Evolutionary conservation across 1,140 invertebrate species (phyloP).

Genomic region (Ceratina japonica): DNA sequence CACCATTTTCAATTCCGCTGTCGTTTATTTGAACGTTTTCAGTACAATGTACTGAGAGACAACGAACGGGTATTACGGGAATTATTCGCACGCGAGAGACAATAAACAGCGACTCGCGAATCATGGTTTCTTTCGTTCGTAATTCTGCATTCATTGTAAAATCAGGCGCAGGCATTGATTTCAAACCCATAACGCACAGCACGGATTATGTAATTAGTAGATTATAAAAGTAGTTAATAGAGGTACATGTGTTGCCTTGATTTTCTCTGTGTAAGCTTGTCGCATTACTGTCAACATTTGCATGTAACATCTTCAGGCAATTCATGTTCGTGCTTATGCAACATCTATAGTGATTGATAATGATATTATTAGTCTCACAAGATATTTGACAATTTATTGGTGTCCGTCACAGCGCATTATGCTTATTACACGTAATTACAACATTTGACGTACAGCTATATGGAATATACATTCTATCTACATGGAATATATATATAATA

Average conservation of each 20-base stretch:
- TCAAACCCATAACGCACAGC: background rate
- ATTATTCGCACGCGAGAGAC: background rate
- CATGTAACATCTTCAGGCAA: background rate
- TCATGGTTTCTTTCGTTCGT: background rate
- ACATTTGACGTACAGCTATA: no score
- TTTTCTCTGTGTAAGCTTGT: background rate
- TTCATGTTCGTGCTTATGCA: background rate
- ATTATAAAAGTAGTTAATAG: constrained; percentile 22
- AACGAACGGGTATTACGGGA: background rate
- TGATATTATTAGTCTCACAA: no score
- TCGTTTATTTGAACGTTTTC: background rate
- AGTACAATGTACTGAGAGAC: background rate
- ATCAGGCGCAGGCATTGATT: background rate
- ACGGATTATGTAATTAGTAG: constrained; percentile 26
- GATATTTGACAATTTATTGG: no score
- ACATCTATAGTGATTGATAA: no score
- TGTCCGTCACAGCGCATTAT: no score
- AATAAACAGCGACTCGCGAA: background rate
- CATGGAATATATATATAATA: no score
- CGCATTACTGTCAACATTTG: background rate
- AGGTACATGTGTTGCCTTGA: background rate
- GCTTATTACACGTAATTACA: no score
- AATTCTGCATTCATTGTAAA: background rate
- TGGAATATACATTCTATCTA: no score
- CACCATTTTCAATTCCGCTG: background rate